A percentile compares a stretch with the other conserved stretches of the same genome.
Conservation (phyloP, 2,113 vertebrate genomes). For the Oncorhynchus gorbuscha region DNA sequence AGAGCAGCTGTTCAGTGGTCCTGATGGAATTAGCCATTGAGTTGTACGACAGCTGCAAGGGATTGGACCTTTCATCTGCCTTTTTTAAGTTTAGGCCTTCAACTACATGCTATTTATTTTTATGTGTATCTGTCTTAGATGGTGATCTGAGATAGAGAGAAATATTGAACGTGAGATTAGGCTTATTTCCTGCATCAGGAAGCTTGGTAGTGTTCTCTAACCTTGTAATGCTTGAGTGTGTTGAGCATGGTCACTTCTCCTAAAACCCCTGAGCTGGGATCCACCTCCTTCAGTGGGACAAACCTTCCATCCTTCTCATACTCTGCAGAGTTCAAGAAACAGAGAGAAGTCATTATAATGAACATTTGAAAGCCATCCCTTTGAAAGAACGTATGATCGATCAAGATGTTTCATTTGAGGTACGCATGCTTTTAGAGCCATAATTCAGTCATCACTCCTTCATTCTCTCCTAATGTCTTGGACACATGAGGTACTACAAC, state of each 20-base stretch:
- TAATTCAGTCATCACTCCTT: no score
- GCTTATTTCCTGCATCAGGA: not conserved
- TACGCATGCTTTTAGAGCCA: no score
- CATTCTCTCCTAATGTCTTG: no score
- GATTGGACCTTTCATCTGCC: no score
- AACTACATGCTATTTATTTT: not conserved
- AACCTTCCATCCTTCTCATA: slow-evolving; percentile 74
- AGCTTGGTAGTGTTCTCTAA: slow-evolving; percentile 52
- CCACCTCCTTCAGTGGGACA: slow-evolving; percentile 83
- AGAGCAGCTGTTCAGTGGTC: no score
- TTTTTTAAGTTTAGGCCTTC: not conserved
- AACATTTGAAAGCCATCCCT: not conserved
- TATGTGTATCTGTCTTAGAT: not conserved
- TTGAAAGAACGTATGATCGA: not conserved
- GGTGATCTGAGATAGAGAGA: not conserved
- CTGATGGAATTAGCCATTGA: no score
- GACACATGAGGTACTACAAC: slow-evolving; percentile 20
- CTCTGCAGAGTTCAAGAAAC: slow-evolving; percentile 63
- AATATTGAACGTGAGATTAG: not conserved
- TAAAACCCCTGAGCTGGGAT: slow-evolving; percentile 79
- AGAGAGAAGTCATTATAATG: not conserved
- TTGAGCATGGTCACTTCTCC: slow-evolving; percentile 88
- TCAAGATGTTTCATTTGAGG: no score
- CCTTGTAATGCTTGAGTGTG: slow-evolving; percentile 89
- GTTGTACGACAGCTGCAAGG: no score